Evolutionary conservation across 2,113 vertebrate genomes (phyloP).

Genomic region (Psittacula cyanocephala): DNA sequence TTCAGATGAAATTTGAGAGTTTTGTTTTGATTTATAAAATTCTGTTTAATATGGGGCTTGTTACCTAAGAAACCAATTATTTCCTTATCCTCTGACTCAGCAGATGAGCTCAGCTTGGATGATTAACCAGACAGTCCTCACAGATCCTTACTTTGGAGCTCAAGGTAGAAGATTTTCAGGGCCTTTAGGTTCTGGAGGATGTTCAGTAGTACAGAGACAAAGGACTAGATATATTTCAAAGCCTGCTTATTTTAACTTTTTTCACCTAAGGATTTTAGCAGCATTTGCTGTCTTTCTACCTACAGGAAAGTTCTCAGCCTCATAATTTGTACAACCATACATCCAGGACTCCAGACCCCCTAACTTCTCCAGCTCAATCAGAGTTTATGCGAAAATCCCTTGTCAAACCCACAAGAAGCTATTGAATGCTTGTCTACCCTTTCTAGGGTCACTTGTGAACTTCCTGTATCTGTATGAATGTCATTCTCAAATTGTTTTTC

Average conservation of each 20-base stretch:
- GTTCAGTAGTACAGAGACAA: neutral
- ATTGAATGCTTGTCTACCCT: neutral
- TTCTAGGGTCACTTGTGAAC: neutral
- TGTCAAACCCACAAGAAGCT: neutral
- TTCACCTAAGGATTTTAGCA: neutral
- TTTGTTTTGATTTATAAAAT: slow-evolving; percentile 11
- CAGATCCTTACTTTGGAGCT: neutral
- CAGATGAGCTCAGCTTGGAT: neutral
- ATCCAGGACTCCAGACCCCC: neutral
- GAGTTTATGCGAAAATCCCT: neutral
- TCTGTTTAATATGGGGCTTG: neutral
- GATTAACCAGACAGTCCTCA: neutral
- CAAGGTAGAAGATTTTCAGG: neutral
- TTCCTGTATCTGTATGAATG: neutral
- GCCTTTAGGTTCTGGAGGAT: neutral
- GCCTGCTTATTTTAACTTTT: neutral
- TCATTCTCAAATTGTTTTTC: neutral
- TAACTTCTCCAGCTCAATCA: neutral
- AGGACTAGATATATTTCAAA: neutral
- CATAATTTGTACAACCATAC: neutral
- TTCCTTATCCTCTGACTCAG: neutral
- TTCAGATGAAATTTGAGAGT: neutral
- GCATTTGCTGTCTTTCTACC: neutral
- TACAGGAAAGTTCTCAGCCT: neutral
- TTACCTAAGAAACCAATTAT: neutral